Percentiles rank a stretch among this genome's conserved stretches.
phyloP scores from a whole-genome alignment of 1,140 invertebrate species.

The Globodera rostochiensis region DNA sequence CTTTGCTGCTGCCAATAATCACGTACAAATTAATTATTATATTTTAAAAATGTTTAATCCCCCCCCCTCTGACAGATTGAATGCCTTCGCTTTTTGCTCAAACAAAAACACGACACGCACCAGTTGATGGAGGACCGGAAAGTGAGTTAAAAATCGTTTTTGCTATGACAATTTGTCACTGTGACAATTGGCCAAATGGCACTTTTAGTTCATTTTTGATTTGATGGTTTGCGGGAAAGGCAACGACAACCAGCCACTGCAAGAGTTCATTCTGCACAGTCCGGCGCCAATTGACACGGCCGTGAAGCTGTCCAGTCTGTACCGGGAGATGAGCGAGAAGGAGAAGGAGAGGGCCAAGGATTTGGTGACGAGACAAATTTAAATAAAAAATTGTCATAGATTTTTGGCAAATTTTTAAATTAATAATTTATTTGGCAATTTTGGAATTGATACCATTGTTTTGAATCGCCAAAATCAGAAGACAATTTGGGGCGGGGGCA shows the following conservation, averaged over 20 bases:
- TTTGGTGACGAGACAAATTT: constrained; percentile 67
- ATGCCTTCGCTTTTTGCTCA: constrained; percentile 84
- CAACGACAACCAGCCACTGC: constrained; percentile 90
- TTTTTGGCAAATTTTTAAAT: background rate
- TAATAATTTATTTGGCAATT: background rate
- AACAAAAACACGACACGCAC: constrained; percentile 95
- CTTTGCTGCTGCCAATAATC: constrained; percentile 93
- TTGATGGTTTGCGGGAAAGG: constrained; percentile 97
- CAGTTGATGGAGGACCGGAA: constrained; percentile 82
- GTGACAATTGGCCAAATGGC: background rate
- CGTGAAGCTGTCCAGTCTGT: constrained; percentile 86
- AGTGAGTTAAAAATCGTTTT: constrained; percentile 14
- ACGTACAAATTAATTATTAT: constrained; percentile 75
- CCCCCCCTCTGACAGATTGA: constrained; percentile 38
- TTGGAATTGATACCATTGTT: background rate
- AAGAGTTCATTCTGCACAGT: constrained; percentile 77
- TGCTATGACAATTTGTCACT: background rate
- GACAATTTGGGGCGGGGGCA: too few relatives aligned
- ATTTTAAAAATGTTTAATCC: background rate
- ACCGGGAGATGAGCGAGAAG: constrained; percentile 78
- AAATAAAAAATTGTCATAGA: background rate
- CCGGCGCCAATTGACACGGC: constrained; percentile 91
- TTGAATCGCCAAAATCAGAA: too few relatives aligned
- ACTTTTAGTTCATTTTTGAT: constrained; percentile 87
- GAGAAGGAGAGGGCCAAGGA: constrained; percentile 97